Base-by-base conservation (phyloP, 2,888 invertebrate species). In the Oxyteleia sp. region DNA sequence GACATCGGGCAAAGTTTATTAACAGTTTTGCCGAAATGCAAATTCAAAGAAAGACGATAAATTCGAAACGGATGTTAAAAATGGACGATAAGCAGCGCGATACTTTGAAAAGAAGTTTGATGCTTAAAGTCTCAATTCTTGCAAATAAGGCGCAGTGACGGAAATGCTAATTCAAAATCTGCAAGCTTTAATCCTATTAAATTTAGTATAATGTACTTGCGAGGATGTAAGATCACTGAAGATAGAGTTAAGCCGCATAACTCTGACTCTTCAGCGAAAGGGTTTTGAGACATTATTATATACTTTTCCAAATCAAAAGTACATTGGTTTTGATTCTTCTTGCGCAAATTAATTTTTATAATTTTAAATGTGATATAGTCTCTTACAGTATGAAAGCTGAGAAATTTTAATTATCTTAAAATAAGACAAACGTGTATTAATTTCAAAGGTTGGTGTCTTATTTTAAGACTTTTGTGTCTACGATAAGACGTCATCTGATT, bases 81-180 rank as follows among this genome's bases (percentile, higher is more conserved):
- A 74, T 80, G 41, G 43, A 80, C 29, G 72, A 71, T 68, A 72
- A 80, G 66, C 41, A 53, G 74, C 8, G 72, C 59, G 45, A 71
- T 71, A 79, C 79, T 74, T 74, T 23, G 55, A 13, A 61, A 74
- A 71, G 72, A 71, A 82, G 82, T 82, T 84, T 68, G 74, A 53
- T 64, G 61, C 80, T 81, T 64, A 57, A 47, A 81, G 69, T 69
- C 82, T 78, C 74, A 75, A 75, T 66, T 84, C 81, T 74, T 66
- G 81, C 82, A 75, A 84, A 84, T 84, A 74, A 32, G 64, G n/a
- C 47, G 68, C 53, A 76, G 59, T 72, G 68, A 81, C 61, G 72
- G 76, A 82, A 79, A 84, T 84, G 82, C 84, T 82, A 84, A 84
- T 84, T 82, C 78, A 72, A 84, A 84, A 84, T 84, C 84, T 84